Conservation (phyloP, 2,113 vertebrate species). For the Colinus virginianus region DNA sequence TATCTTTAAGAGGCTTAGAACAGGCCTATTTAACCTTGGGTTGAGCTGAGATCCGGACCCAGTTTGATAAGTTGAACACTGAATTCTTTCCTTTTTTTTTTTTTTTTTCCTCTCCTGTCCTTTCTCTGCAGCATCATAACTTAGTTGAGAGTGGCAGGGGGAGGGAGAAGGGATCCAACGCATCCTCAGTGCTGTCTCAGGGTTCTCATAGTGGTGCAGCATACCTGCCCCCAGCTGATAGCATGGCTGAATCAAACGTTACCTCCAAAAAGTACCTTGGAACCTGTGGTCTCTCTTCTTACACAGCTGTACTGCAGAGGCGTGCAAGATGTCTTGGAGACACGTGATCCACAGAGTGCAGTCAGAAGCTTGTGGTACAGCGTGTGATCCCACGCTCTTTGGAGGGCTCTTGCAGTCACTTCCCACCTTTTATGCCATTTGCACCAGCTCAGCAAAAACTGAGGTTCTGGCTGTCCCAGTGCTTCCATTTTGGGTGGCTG, state of each 20-base stretch:
- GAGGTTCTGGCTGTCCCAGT: not conserved
- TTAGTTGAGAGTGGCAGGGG: not conserved
- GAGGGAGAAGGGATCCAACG: not conserved
- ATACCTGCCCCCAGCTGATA: not conserved
- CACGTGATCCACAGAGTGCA: not conserved
- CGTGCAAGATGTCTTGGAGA: not conserved
- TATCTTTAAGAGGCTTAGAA: conserved; percentile 47
- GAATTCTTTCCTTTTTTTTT: not conserved
- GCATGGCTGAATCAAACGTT: not conserved
- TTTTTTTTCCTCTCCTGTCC: not conserved
- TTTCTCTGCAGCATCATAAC: conserved; percentile 9
- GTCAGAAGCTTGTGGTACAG: not conserved
- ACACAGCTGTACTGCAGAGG: conserved; percentile 61
- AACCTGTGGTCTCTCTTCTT: conserved; percentile 36
- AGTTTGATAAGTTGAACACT: conserved; percentile 29
- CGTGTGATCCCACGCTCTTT: not conserved
- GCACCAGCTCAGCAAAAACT: rapidly evolving
- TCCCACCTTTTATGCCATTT: not conserved
- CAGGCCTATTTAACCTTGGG: conserved; percentile 64
- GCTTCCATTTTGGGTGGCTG: not conserved
- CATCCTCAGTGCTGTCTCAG: not conserved
- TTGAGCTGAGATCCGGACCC: conserved; percentile 32
- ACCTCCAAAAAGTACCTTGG: conserved; percentile 39
- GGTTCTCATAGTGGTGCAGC: not conserved
- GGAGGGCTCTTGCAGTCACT: not conserved